Percentiles rank a stretch among this genome's conserved stretches.
phyloP scores from a whole-genome alignment of 2,888 invertebrate genomes.

The Neelides folsomi region DNA sequence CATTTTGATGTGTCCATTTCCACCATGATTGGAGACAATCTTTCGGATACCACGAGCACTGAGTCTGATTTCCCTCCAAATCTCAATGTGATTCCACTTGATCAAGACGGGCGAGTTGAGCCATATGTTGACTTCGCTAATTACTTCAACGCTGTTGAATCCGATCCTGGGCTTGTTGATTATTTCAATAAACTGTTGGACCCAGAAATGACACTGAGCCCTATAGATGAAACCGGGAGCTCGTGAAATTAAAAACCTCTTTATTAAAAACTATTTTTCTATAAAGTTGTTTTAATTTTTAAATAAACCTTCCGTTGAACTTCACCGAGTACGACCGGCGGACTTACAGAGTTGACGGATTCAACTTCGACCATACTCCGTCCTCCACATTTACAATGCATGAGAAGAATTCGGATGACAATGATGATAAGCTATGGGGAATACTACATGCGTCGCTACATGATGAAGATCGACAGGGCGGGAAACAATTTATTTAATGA shows the following conservation, averaged over 20 bases:
- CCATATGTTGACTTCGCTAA: slow-evolving; percentile 74
- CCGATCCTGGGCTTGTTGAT: neutral
- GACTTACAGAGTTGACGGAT: slow-evolving; percentile 55
- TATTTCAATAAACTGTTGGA: neutral
- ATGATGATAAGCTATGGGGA: slow-evolving; percentile 7
- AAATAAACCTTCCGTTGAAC: too few species aligned
- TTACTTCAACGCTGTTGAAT: slow-evolving; percentile 58
- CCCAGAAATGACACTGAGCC: too few species aligned
- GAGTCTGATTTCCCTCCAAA: slow-evolving; percentile 26
- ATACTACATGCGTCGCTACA: slow-evolving; percentile 12
- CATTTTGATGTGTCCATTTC: slow-evolving; percentile 7
- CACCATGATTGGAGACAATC: too few species aligned
- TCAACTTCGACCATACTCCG: slow-evolving; percentile 51
- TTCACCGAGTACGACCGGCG: slow-evolving; percentile 31
- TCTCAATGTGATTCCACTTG: slow-evolving; percentile 41
- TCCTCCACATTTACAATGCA: slow-evolving; percentile 47
- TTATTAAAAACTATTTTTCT: too few species aligned
- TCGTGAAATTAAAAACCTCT: too few species aligned
- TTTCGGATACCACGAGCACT: slow-evolving; percentile 22
- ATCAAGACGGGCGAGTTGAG: slow-evolving; percentile 55
- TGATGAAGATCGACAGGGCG: slow-evolving; percentile 45
- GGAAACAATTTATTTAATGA: slow-evolving; percentile 72
- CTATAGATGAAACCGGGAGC: too few species aligned
- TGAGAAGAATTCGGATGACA: slow-evolving; percentile 36
- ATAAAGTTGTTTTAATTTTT: too few species aligned